These are phyloP conservation scores for Drosophila cracens DNA, from an alignment of 2,888 invertebrate species.

Conservation along the genomic window DNA sequence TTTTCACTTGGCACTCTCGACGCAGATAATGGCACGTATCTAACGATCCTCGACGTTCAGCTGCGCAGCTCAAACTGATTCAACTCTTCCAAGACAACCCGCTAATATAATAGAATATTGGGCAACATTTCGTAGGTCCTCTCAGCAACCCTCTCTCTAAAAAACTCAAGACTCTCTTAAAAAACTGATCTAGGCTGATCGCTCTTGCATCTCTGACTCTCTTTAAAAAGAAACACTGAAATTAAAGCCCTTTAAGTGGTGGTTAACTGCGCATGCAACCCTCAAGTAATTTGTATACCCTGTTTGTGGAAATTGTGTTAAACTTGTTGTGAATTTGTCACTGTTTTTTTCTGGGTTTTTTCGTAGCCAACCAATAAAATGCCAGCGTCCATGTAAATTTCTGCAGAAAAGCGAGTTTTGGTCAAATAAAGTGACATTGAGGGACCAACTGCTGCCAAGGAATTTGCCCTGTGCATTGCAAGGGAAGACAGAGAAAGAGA, in stretches of 20 bases:
- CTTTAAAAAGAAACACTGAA: constrained; percentile 43
- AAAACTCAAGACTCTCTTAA: constrained; percentile 52
- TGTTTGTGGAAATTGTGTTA: constrained; percentile 53
- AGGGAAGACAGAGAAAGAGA: not conserved
- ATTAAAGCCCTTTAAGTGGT: constrained; percentile 38
- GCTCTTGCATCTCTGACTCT: constrained; percentile 24
- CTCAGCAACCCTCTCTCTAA: constrained; percentile 68
- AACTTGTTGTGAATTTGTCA: constrained; percentile 50
- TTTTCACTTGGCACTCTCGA: constrained; percentile 32
- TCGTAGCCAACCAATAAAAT: constrained; percentile 77
- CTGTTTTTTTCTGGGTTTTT: constrained; percentile 53
- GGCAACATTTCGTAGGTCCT: constrained; percentile 34
- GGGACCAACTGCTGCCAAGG: constrained; percentile 68
- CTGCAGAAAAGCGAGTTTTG: constrained; percentile 70
- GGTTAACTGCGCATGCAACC: constrained; percentile 48
- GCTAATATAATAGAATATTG: constrained; percentile 78
- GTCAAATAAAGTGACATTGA: constrained; percentile 71
- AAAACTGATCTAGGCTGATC: constrained; percentile 54
- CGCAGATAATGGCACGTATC: constrained; percentile 27
- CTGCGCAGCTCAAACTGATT: constrained; percentile 83
- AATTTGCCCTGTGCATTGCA: constrained; percentile 64
- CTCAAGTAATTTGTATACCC: constrained; percentile 49
- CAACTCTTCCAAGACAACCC: constrained; percentile 78
- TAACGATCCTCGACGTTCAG: constrained; percentile 80
- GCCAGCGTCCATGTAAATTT: constrained; percentile 76